Percentiles rank a stretch among this genome's conserved stretches.
These are phyloP conservation scores for Ypsolopha scabrella DNA, from an alignment of 2,888 invertebrate genomes.

Conservation along the genomic window DNA sequence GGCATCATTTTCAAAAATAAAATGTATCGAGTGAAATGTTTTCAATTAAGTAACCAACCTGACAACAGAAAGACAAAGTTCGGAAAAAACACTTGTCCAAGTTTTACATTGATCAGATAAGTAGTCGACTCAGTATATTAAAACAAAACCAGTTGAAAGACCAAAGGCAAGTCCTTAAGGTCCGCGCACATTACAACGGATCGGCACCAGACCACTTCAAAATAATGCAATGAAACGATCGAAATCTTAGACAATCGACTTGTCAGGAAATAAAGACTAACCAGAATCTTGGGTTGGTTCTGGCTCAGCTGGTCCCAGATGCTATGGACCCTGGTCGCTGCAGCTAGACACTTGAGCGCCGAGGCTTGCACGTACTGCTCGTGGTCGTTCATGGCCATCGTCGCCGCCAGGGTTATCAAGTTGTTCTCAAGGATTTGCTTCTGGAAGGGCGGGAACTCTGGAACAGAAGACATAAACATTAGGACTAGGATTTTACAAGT, in stretches of 20 bases:
- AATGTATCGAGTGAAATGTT: no score
- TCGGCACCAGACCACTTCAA: no score
- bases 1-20: no score
- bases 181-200: no score
- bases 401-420: constrained; percentile 73
- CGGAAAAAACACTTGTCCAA: not conserved
- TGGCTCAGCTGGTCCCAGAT: constrained; percentile 75
- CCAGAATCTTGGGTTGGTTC: constrained; percentile 71
- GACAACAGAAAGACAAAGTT: no score
- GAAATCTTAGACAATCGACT: not conserved
- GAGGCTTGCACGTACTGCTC: constrained; percentile 84
- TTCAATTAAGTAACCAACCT: no score
- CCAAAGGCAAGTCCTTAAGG: no score
- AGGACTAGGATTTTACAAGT: not conserved
- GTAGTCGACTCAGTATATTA: no score
- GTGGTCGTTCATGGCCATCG: constrained; percentile 75
- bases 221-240: not conserved
- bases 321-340: constrained; percentile 73
- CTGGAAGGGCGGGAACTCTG: constrained; percentile 85
- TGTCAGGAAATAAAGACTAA: constrained; percentile 31
- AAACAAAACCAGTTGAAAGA: no score
- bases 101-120: no score
- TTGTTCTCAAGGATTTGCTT: constrained; percentile 75
- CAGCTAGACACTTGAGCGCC: constrained; percentile 77
- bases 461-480: constrained; percentile 18